Conservation (phyloP, 2,888 invertebrate species). For the Phengaris alcon region DNA sequence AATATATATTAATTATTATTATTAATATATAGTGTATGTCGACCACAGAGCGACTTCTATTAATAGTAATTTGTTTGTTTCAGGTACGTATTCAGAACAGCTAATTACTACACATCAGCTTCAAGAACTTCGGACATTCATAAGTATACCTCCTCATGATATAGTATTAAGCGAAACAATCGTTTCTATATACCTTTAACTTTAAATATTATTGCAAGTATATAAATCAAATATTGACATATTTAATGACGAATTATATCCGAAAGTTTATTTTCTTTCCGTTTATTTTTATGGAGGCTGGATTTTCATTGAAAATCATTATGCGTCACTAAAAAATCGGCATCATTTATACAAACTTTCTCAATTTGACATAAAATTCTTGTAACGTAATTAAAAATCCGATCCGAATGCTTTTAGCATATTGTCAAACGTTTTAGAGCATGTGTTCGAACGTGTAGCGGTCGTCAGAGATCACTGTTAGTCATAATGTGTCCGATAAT, state of each 20-base stretch:
- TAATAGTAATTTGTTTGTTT: background rate
- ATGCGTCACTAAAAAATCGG: too few relatives aligned
- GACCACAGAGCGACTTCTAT: background rate
- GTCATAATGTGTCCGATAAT: background rate
- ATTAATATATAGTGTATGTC: too few relatives aligned
- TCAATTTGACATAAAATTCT: background rate
- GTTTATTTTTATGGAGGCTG: background rate
- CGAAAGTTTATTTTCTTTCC: background rate
- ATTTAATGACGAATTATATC: background rate
- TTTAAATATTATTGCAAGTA: background rate
- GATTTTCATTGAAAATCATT: background rate
- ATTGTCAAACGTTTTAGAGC: background rate
- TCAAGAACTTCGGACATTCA: background rate
- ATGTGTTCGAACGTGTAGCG: background rate
- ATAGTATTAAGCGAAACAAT: background rate
- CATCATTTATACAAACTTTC: background rate
- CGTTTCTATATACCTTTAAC: background rate
- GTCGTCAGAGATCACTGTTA: background rate
- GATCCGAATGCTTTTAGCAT: background rate
- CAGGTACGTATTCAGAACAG: background rate
- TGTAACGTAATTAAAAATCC: background rate
- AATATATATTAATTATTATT: too few relatives aligned
- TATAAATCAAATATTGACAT: background rate
- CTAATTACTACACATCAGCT: background rate
- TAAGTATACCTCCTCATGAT: background rate